These are phyloP conservation scores for Urechis unicinctus DNA, from an alignment of 2,888 invertebrate genomes.

Conservation along the genomic window DNA sequence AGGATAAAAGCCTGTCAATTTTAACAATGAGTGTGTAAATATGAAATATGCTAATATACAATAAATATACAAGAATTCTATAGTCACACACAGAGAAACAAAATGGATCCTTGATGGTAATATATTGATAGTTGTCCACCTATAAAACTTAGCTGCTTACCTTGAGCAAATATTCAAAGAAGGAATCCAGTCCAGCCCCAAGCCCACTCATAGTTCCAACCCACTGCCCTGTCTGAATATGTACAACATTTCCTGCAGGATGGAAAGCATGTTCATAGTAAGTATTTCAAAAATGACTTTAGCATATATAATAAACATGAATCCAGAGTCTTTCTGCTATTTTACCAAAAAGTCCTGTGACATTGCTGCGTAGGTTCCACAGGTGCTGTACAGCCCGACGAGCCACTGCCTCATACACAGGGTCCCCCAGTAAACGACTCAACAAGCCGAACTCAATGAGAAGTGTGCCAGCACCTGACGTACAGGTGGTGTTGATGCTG, in stretches of 20 bases:
- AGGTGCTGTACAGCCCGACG: conserved; percentile 55
- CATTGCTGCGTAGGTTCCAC: conserved; percentile 56
- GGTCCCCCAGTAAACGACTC: conserved; percentile 58
- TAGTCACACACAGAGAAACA: too few species aligned
- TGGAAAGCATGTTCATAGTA: background rate
- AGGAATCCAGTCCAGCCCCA: conserved; percentile 61
- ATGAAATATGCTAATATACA: background rate
- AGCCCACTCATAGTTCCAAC: conserved; percentile 57
- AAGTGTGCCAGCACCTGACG: conserved; percentile 61
- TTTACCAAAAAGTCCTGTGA: conserved; percentile 58
- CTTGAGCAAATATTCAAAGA: conserved; percentile 61
- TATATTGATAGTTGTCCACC: too few species aligned
- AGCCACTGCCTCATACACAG: conserved; percentile 58
- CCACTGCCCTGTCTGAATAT: conserved; percentile 62
- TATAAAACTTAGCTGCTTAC: too few species aligned
- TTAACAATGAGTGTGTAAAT: background rate
- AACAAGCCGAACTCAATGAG: conserved; percentile 60
- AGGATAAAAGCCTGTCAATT: conserved; percentile 56
- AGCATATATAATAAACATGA: background rate
- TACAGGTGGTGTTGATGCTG: conserved; percentile 58
- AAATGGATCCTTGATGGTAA: too few species aligned
- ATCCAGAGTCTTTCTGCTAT: background rate
- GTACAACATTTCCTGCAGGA: conserved; percentile 57
- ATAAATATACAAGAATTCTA: too few species aligned
- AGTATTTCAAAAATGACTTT: background rate